These are phyloP conservation scores for Verasper variegatus DNA, from an alignment of 2,113 vertebrate genomes.

Conservation along the genomic window DNA sequence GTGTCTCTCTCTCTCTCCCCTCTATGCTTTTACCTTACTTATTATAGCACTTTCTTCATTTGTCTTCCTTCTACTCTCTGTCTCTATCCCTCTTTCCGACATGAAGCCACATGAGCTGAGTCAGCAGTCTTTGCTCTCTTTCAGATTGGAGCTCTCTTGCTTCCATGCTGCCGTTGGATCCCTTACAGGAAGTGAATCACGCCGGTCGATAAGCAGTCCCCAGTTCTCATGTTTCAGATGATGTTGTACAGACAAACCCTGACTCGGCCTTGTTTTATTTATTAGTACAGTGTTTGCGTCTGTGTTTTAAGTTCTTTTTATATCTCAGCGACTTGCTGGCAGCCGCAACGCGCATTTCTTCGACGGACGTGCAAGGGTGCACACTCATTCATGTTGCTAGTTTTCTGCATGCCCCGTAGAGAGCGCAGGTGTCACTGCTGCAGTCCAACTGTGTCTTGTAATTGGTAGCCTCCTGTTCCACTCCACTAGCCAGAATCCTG, in stretches of 20 bases:
- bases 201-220: constrained; percentile 41
- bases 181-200: constrained; percentile 63
- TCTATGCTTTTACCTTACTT: constrained; percentile 16
- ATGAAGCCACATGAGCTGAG: constrained; percentile 53
- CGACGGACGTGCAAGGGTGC: not conserved
- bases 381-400: not conserved
- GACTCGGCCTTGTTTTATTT: constrained; percentile 34
- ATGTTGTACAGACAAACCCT: constrained; percentile 14
- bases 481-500: constrained; percentile 40
- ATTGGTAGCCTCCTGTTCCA: constrained; percentile 54
- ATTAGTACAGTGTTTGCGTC: constrained; percentile 13
- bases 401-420: constrained; percentile 19
- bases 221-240: constrained; percentile 56
- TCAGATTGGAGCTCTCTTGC: constrained; percentile 31
- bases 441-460: constrained; percentile 52
- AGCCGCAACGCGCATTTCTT: not conserved
- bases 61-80: constrained; percentile 8
- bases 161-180: constrained; percentile 37
- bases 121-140: constrained; percentile 56
- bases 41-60: constrained; percentile 11
- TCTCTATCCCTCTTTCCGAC: constrained; percentile 18
- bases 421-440: constrained; percentile 44
- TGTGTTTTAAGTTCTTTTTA: not conserved
- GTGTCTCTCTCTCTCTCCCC: not conserved
- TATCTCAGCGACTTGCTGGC: not conserved